Evolutionary conservation across 2,113 vertebrate genomes (phyloP), one percentile per base, ranked within the genome.

Genomic region (Periophthalmodon schlosseri): DNA sequence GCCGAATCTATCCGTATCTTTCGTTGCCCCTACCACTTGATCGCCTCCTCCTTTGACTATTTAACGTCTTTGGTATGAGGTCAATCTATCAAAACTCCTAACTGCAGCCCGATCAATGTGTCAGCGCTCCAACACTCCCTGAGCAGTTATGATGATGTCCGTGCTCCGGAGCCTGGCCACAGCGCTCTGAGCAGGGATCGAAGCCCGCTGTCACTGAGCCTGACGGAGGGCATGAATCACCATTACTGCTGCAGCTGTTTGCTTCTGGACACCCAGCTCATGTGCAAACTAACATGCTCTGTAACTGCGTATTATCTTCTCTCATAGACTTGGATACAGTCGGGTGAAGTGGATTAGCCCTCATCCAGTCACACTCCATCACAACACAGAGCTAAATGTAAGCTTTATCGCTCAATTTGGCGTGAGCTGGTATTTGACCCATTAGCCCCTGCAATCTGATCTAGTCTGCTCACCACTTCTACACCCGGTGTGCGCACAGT

Each of bases 221-320:
- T 93, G 94, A 95, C 92, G 93, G 92, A 92, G 89, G 85, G 90
- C 94, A 94, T 94, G 92, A 94, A 94, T 94, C 94, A 94, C 90
- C 86, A 91, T 94, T 93, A 94, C 88, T 86, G 83, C 77, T 87
- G 87, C 82, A 86, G 87, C 76, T 89, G 85, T 89, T 89, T 80
- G 79, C 76, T 84, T 74, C 84, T 72, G 12, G 56, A 71, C 85
- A 82, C 80, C 84, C 69, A 54, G 78, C 75, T 75, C 78, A 84
- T 80, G 80, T 70, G 80, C 47, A 80, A 83, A 87, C 81, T 83
- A 70, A 78, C 69, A 84, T 86, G 64, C 72, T 52, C 75, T 63
- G 60, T 34, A 63, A 63, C 60, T 63, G n/a, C 52, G 39, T 44
- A 34, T 20, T 28, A 15, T 63, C 60, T 15, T 28, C 28, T 18